A percentile compares a stretch with the other conserved stretches of the same genome.
Conservation (phyloP, 2,113 vertebrate species). For the Neotoma lepida region DNA sequence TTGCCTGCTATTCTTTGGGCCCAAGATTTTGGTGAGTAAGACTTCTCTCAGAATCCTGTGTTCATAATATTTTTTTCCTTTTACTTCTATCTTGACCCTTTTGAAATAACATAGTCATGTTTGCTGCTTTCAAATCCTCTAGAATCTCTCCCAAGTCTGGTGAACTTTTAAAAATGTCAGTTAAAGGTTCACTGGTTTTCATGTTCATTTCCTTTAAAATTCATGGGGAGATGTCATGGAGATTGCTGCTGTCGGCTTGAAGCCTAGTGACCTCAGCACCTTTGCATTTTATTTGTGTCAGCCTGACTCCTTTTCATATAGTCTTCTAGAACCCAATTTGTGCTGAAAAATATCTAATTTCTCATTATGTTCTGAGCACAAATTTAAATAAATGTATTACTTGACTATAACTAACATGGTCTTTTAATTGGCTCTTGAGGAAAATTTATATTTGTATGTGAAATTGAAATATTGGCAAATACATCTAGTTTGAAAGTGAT, state of each 20-base stretch:
- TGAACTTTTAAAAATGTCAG: slow-evolving; percentile 86
- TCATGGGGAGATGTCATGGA: slow-evolving; percentile 71
- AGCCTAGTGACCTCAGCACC: not conserved
- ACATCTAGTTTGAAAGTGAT: not conserved
- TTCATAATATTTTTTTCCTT: slow-evolving; percentile 26
- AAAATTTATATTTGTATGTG: not conserved
- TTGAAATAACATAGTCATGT: slow-evolving; percentile 81
- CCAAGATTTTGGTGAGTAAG: slow-evolving; percentile 29
- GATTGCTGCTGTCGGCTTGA: slow-evolving; percentile 55
- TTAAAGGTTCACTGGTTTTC: slow-evolving; percentile 85
- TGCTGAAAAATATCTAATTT: not conserved
- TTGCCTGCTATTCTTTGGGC: not conserved
- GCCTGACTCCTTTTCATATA: slow-evolving; percentile 50
- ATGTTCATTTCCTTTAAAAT: slow-evolving; percentile 81
- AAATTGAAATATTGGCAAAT: slow-evolving; percentile 14
- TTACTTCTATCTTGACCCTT: slow-evolving; percentile 73
- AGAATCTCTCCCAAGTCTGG: slow-evolving; percentile 82
- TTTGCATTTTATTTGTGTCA: slow-evolving; percentile 69
- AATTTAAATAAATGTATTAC: slow-evolving; percentile 37
- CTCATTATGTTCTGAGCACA: not conserved
- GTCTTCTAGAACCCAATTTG: slow-evolving; percentile 25
- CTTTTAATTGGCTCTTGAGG: not conserved
- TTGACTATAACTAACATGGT: not conserved
- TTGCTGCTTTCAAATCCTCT: slow-evolving; percentile 82
- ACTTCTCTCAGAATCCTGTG: slow-evolving; percentile 40